Conservation (phyloP, 2,888 invertebrate genomes). For the Gastracanthus pulcherrimus region DNA sequence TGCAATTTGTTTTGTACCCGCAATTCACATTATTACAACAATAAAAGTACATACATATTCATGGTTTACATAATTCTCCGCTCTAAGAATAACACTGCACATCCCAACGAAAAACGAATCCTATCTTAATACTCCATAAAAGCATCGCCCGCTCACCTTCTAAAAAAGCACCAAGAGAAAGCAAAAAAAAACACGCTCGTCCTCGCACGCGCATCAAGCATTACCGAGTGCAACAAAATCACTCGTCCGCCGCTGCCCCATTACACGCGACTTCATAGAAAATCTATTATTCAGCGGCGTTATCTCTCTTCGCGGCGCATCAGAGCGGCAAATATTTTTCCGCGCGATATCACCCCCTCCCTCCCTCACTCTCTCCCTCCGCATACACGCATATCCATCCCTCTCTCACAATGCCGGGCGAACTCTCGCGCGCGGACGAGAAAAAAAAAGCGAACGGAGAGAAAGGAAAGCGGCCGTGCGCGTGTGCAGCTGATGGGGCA, state of each 20-base stretch:
- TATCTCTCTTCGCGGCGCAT: constrained; percentile 27
- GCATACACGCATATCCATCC: neutral
- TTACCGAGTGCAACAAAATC: constrained; percentile 5
- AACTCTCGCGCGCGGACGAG: neutral
- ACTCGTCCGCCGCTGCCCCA: neutral
- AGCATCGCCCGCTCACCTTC: neutral
- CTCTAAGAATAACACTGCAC: too few species aligned
- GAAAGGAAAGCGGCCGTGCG: neutral
- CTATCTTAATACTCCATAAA: too few species aligned
- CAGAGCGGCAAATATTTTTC: constrained; percentile 45
- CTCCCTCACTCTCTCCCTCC: neutral
- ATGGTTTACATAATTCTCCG: too few species aligned
- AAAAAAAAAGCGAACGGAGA: neutral
- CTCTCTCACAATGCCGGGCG: neutral
- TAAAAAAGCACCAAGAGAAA: too few species aligned
- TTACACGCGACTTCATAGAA: constrained; percentile 28
- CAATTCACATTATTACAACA: too few species aligned
- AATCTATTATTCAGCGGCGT: constrained; percentile 35
- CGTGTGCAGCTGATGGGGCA: constrained; percentile 16
- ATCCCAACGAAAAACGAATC: too few species aligned
- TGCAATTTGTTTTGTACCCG: too few species aligned
- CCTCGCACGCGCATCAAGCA: neutral
- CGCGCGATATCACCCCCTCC: constrained; percentile 30
- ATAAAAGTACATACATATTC: too few species aligned
- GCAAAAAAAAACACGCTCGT: neutral